Percentiles rank a stretch among this genome's conserved stretches.
These are phyloP conservation scores for Coelopa pilipes DNA, from an alignment of 2,888 invertebrate species.

Conservation along the genomic window DNA sequence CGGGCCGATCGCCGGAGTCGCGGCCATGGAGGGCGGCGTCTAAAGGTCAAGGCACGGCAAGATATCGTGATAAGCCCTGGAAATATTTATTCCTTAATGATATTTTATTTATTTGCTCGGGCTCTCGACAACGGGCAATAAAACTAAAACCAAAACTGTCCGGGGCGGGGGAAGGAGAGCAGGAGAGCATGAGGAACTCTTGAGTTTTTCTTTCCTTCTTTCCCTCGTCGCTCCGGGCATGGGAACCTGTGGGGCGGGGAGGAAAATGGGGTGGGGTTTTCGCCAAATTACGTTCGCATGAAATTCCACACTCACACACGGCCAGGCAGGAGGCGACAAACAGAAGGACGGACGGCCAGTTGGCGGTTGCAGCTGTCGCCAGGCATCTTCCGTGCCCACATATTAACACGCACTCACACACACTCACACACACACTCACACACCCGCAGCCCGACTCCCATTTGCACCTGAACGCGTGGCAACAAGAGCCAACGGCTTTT, in stretches of 20 bases:
- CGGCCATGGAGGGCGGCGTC: too few species aligned
- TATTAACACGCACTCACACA: not conserved
- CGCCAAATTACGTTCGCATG: constrained; percentile 30
- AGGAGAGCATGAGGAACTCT: too few species aligned
- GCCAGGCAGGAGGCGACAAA: not conserved
- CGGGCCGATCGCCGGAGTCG: too few species aligned
- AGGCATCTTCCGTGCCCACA: constrained; percentile 1
- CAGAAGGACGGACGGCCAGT: not conserved
- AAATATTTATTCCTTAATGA: constrained; percentile 22
- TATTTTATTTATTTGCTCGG: constrained; percentile 9
- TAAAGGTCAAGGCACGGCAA: too few species aligned
- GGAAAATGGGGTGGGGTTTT: constrained; percentile 1
- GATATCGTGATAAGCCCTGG: constrained; percentile 5
- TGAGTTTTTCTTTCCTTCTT: too few species aligned
- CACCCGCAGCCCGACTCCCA: not conserved
- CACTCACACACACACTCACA: not conserved
- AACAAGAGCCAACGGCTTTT: not conserved
- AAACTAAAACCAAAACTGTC: too few species aligned
- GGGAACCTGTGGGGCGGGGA: too few species aligned
- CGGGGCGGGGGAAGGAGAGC: too few species aligned
- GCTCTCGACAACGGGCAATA: constrained; percentile 7
- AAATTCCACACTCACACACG: constrained; percentile 30
- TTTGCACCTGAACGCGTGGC: not conserved
- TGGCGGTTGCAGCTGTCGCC: not conserved
- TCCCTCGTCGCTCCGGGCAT: too few species aligned